phyloP scores from a whole-genome alignment of 2,888 invertebrate species.

The Quadroppia sp. region DNA sequence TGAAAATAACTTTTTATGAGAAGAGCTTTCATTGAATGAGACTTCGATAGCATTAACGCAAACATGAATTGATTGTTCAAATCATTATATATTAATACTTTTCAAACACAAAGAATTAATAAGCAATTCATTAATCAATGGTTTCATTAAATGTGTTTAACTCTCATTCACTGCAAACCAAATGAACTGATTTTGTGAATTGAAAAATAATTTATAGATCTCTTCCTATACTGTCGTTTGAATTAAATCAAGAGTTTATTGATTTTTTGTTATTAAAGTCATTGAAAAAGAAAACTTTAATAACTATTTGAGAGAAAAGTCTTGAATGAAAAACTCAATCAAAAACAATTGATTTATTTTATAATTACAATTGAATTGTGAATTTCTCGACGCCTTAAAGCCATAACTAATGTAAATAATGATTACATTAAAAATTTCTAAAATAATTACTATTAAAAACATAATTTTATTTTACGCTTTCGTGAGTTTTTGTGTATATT shows the following conservation, averaged over 20 bases:
- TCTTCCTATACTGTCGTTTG: not conserved
- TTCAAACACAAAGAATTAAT: not conserved
- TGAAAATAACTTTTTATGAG: not conserved
- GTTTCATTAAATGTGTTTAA: not conserved
- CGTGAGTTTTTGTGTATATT: not conserved
- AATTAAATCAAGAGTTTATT: no score
- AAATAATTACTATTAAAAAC: not conserved
- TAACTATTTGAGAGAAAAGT: not conserved
- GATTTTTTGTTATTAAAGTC: no score
- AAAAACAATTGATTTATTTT: not conserved
- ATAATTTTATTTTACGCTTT: not conserved
- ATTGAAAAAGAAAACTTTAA: no score
- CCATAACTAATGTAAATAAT: conserved; percentile 1
- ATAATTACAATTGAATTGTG: not conserved
- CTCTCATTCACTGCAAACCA: not conserved
- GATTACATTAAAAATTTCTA: not conserved
- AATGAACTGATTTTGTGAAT: not conserved
- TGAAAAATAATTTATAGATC: not conserved
- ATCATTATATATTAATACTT: not conserved
- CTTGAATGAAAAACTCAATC: not conserved
- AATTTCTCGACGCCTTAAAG: not conserved
- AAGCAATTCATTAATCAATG: not conserved
- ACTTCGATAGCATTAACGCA: not conserved
- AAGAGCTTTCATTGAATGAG: not conserved
- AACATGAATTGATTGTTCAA: not conserved